Percentiles rank a stretch among this genome's conserved stretches.
Conservation (phyloP, 2,888 invertebrate genomes). For the Electrophaes corylata region DNA sequence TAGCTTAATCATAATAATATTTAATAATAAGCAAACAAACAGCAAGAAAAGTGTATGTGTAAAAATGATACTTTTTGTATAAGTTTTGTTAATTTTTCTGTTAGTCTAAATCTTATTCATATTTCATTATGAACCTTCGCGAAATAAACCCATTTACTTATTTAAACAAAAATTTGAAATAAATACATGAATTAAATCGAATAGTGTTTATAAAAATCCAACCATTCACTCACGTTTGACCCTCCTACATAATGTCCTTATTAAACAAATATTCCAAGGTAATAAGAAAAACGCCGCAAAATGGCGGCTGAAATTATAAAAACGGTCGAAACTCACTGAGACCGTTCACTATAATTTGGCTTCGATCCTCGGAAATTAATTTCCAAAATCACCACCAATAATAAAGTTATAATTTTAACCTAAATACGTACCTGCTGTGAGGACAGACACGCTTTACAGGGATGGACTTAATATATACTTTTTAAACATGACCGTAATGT, state of each 20-base stretch:
- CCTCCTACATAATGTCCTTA: conserved; percentile 27
- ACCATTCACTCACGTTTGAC: conserved; percentile 25
- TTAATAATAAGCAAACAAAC: no score
- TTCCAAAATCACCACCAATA: conserved; percentile 77
- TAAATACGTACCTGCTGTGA: conserved; percentile 68
- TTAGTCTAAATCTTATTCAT: background rate
- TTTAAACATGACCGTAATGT: no score
- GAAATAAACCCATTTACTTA: background rate
- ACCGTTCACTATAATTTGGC: conserved; percentile 67
- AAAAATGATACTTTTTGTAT: no score
- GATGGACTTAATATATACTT: conserved; percentile 45
- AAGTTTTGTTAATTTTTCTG: no score
- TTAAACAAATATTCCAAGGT: conserved; percentile 36
- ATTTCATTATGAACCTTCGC: background rate
- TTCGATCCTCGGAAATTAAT: conserved; percentile 80
- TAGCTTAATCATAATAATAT: no score
- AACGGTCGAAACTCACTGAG: conserved; percentile 39
- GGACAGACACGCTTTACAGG: conserved; percentile 59
- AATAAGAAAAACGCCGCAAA: conserved; percentile 30
- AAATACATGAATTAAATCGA: background rate
- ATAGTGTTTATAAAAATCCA: conserved; percentile 4
- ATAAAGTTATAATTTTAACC: conserved; percentile 80
- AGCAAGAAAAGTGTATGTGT: no score
- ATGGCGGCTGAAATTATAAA: conserved; percentile 26
- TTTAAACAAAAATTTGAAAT: background rate